Evolutionary conservation across 2,113 vertebrate species (phyloP), one percentile per base, ranked within the genome.

Genomic region (Passer montanus): DNA sequence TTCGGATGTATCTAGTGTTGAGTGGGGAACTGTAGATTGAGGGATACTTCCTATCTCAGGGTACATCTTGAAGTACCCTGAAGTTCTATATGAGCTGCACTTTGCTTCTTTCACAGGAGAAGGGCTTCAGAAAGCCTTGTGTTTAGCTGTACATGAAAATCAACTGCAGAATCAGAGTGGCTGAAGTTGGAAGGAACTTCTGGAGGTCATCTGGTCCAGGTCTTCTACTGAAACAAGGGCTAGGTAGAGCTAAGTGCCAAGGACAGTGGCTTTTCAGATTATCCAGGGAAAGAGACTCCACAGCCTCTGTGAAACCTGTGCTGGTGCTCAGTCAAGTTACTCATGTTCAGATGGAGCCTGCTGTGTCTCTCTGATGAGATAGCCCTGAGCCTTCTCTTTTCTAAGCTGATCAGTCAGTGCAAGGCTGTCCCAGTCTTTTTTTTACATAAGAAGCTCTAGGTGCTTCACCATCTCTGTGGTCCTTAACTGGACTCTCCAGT

Each of bases 21-120:
- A 46, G 8, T 24, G 27, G 26, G 13, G 8, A 70, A 12, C 3
- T 7, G 1, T 14, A 12, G 11, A 2, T 41, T 8, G 4, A 28
- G 35, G 7, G 9, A 14, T 39, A 7, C 37, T 67, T 31, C 10
- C 7, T 66, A 6, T 83, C 15, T 75, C 35, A 22, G 8, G 2
- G 9, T 46, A 49, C 12, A 3, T 35, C 19, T 47, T 59, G 21
- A 41, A 69, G 31, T 92, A 11, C 22, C 15, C 3, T 3, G 6
- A 75, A 66, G 23, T 62, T 19, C 11, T 49, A 1, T 41, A 24
- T n/a, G 19, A 69, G 8, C 59, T 63, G 16, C 0, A 2, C 24
- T 76, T 87, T 15, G 1, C 12, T 55, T 8, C 30, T 85, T 82
- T 55, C 18, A 15, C 10, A 33, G n/a, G 37, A 43, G 12, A 44